Conservation (phyloP, 2,797 vertebrate genomes). For the Prunella strophiata region DNA sequence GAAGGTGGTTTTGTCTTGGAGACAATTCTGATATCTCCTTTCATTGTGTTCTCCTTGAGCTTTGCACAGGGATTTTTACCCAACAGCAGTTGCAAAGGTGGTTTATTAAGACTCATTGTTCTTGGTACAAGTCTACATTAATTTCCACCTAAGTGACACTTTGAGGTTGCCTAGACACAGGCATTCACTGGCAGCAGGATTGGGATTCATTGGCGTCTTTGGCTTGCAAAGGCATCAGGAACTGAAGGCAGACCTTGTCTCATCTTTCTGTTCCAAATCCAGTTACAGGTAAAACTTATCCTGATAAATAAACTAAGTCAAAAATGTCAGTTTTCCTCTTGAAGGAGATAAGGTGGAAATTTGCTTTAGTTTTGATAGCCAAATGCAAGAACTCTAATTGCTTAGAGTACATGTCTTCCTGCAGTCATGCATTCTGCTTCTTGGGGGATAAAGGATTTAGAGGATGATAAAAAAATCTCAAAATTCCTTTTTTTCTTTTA, state of each 20-base stretch:
- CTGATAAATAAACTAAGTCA: not conserved
- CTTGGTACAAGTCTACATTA: not conserved
- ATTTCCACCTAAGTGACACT: not conserved
- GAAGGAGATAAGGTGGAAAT: not conserved
- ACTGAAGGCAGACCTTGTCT: not conserved
- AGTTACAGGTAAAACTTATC: not conserved
- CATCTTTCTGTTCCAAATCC: not conserved
- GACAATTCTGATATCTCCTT: not conserved
- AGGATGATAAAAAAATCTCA: not conserved
- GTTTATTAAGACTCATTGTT: not conserved
- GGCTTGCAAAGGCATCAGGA: not conserved
- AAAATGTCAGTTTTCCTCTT: not conserved
- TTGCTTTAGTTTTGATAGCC: not conserved
- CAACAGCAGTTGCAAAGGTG: not conserved
- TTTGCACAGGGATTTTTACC: not conserved
- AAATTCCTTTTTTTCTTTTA: conserved; percentile 26
- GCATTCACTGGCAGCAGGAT: not conserved
- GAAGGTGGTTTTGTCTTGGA: not conserved
- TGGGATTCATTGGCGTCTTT: not conserved
- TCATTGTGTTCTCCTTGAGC: not conserved
- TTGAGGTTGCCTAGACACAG: not conserved
- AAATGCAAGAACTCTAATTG: not conserved
- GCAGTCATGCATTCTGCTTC: not conserved
- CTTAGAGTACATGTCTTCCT: not conserved
- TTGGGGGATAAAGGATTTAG: not conserved